These are phyloP conservation scores for Trimorus sp. DNA, from an alignment of 2,888 invertebrate species.

Conservation along the genomic window DNA sequence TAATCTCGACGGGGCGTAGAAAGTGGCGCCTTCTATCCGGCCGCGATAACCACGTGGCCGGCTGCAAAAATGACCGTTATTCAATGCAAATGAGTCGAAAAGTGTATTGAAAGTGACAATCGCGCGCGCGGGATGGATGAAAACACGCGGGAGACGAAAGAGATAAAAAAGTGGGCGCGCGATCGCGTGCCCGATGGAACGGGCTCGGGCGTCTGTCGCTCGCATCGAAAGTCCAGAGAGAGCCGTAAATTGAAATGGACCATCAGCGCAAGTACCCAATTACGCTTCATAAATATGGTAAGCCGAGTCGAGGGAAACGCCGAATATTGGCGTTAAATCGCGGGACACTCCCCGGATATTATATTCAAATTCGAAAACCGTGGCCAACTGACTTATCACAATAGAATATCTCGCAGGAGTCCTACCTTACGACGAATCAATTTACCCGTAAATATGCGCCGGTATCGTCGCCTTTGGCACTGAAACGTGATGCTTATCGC, in stretches of 20 bases:
- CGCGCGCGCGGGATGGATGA: conserved; percentile 24
- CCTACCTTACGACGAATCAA: conserved; percentile 60
- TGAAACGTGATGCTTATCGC: too few species aligned
- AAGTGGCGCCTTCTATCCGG: conserved; percentile 21
- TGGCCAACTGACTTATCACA: conserved; percentile 26
- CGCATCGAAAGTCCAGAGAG: conserved; percentile 7
- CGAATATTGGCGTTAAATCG: conserved; percentile 39
- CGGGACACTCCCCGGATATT: conserved; percentile 22
- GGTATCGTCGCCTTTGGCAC: conserved; percentile 40
- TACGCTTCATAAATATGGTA: conserved; percentile 16
- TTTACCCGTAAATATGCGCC: conserved; percentile 53
- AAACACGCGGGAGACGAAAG: not conserved
- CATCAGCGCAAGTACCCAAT: conserved; percentile 29
- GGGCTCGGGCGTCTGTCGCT: conserved; percentile 62
- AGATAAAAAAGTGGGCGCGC: conserved; percentile 14
- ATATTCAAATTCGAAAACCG: conserved; percentile 47
- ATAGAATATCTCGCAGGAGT: conserved; percentile 40
- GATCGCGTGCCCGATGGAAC: conserved; percentile 67
- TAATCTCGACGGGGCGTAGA: conserved; percentile 16
- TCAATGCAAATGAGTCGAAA: conserved; percentile 39
- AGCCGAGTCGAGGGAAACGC: conserved; percentile 3
- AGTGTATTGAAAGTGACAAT: conserved; percentile 30
- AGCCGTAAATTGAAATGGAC: conserved; percentile 35
- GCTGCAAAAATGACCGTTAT: conserved; percentile 15
- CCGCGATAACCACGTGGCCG: conserved; percentile 1